A percentile compares a stretch with the other conserved stretches of the same genome.
Evolutionary conservation across 1,140 invertebrate genomes (phyloP).

Genomic region (Cardiocondyla obscurior): DNA sequence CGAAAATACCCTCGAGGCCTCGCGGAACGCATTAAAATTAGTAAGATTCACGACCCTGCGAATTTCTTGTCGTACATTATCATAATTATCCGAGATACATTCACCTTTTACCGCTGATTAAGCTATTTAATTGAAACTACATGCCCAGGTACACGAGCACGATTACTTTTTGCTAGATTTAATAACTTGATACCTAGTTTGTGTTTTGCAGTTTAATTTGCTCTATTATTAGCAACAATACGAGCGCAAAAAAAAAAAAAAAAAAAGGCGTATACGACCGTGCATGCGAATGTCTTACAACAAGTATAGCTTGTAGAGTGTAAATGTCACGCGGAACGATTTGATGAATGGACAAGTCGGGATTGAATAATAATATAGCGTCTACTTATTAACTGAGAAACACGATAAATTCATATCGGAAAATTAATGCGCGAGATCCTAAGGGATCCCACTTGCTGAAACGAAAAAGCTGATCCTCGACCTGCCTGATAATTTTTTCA

Average conservation of each 20-base stretch:
- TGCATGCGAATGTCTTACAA: neutral
- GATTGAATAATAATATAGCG: neutral
- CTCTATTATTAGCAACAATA: conserved; percentile 18
- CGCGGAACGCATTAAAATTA: neutral
- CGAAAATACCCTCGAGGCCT: conserved; percentile 14
- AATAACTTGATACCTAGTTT: neutral
- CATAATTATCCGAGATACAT: neutral
- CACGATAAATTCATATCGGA: neutral
- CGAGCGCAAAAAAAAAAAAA: neutral
- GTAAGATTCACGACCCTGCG: neutral
- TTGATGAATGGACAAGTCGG: neutral
- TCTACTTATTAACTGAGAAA: neutral
- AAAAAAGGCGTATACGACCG: neutral
- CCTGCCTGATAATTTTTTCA: neutral
- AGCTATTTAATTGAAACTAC: neutral
- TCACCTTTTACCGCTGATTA: neutral
- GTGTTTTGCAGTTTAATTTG: neutral
- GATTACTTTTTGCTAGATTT: conserved; percentile 6
- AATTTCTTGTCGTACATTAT: neutral
- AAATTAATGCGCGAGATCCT: neutral
- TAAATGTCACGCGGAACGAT: neutral
- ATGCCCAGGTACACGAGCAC: neutral
- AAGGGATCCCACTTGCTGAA: too few species aligned
- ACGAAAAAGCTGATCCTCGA: too few species aligned
- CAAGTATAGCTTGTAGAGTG: neutral